A percentile compares a stretch with the other conserved stretches of the same genome.
These are phyloP conservation scores for Cacoxenus indagator DNA, from an alignment of 2,888 invertebrate species.

Conservation along the genomic window DNA sequence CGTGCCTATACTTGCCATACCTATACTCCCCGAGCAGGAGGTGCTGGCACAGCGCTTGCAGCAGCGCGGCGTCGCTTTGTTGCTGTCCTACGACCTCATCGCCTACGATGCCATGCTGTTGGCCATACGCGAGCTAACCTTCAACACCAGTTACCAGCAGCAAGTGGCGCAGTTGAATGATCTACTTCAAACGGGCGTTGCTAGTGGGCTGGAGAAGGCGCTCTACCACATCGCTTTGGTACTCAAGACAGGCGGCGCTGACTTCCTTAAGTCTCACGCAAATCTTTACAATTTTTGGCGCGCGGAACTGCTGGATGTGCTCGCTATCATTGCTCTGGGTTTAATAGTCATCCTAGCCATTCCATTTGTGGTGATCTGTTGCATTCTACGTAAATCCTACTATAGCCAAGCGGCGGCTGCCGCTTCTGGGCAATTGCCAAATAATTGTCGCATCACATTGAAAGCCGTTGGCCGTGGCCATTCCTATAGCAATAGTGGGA, in stretches of 20 bases:
- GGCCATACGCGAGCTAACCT: constrained; percentile 67
- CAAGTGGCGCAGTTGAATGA: constrained; percentile 43
- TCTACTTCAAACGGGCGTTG: constrained; percentile 50
- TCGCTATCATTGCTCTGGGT: constrained; percentile 63
- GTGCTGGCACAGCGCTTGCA: constrained; percentile 71
- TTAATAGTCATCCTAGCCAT: constrained; percentile 64
- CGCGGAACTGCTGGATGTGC: constrained; percentile 66
- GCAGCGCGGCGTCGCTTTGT: constrained; percentile 68
- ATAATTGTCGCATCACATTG: constrained; percentile 36
- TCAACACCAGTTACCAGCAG: constrained; percentile 58
- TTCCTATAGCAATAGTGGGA: constrained; percentile 43
- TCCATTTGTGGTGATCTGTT: constrained; percentile 66
- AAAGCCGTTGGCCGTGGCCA: constrained; percentile 44
- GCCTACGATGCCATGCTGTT: constrained; percentile 67
- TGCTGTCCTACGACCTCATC: constrained; percentile 66
- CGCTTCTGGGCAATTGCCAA: constrained; percentile 4
- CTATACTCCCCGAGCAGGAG: constrained; percentile 72
- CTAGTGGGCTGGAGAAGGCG: constrained; percentile 56
- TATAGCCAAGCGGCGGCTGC: constrained; percentile 44
- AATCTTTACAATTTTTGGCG: constrained; percentile 65
- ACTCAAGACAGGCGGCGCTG: constrained; percentile 61
- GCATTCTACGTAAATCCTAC: constrained; percentile 64
- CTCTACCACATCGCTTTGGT: constrained; percentile 67
- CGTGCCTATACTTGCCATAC: constrained; percentile 73
- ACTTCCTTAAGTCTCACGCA: constrained; percentile 65